A percentile compares a stretch with the other conserved stretches of the same genome.
phyloP scores from a whole-genome alignment of 2,797 vertebrate species.

The Enteromius mattozi region DNA sequence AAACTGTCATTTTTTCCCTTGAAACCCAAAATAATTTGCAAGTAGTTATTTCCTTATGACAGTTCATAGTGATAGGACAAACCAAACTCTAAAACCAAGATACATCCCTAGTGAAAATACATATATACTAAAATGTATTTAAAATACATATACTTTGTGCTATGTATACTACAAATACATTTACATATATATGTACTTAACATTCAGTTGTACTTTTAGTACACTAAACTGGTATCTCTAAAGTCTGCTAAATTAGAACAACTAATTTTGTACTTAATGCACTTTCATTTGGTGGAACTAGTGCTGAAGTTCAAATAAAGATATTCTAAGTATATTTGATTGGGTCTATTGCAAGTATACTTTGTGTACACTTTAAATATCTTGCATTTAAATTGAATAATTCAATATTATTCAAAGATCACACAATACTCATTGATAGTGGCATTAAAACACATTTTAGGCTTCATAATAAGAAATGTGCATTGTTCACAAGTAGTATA shows the following conservation, averaged over 20 bases:
- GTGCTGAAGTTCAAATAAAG: too few relatives aligned
- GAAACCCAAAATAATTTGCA: neutral
- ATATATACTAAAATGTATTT: neutral
- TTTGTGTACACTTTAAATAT: too few relatives aligned
- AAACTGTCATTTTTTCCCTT: slow-evolving; percentile 9
- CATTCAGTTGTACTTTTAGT: too few relatives aligned
- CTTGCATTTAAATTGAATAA: too few relatives aligned
- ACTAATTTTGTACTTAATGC: neutral
- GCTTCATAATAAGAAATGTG: too few relatives aligned
- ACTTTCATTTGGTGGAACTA: neutral
- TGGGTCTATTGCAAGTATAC: too few relatives aligned
- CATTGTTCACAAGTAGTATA: too few relatives aligned
- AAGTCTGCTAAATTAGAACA: neutral
- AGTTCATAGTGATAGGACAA: neutral
- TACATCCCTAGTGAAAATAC: neutral
- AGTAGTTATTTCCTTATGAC: neutral
- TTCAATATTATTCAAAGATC: too few relatives aligned
- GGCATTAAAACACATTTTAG: too few relatives aligned
- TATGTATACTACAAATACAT: neutral
- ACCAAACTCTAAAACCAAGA: neutral
- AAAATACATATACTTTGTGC: neutral
- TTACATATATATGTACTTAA: neutral
- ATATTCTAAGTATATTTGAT: neutral
- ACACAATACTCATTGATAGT: too few relatives aligned
- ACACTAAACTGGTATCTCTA: too few relatives aligned